phyloP scores from a whole-genome alignment of 2,113 vertebrate genomes.

The Oryzias javanicus region DNA sequence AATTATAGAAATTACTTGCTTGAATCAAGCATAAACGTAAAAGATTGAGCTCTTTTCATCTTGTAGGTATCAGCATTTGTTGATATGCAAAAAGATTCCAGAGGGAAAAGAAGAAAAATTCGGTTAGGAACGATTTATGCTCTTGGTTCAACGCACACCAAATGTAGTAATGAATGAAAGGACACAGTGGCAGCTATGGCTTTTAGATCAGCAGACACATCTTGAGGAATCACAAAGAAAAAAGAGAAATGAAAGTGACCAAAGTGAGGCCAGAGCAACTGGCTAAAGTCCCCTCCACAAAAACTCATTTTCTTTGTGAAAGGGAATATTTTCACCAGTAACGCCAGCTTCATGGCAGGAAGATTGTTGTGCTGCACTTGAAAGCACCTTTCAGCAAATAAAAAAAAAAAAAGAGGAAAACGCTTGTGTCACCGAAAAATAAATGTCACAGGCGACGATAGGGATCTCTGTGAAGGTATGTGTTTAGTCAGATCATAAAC shows the following conservation, averaged over 20 bases:
- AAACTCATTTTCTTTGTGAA: constrained; percentile 31
- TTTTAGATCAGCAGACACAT: constrained; percentile 13
- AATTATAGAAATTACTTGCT: too few species aligned
- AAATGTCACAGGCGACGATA: constrained; percentile 35
- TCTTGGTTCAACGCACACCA: too few species aligned
- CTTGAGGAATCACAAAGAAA: constrained; percentile 17
- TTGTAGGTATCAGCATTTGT: too few species aligned
- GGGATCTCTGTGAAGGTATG: constrained; percentile 32
- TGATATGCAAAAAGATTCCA: too few species aligned
- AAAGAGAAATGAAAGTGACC: constrained; percentile 20
- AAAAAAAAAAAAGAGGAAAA: constrained; percentile 8
- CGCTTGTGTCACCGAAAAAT: constrained; percentile 37
- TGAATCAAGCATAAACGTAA: too few species aligned
- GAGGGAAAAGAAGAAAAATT: too few species aligned
- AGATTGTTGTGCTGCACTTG: constrained; percentile 54
- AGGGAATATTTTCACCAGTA: constrained; percentile 37
- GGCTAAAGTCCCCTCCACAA: constrained; percentile 29
- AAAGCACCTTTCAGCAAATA: constrained; percentile 51
- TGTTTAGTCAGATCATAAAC: constrained; percentile 45
- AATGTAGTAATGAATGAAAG: constrained; percentile 17
- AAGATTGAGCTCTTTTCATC: too few species aligned
- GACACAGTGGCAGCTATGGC: constrained; percentile 1
- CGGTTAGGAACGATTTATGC: not conserved
- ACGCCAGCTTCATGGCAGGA: constrained; percentile 53
- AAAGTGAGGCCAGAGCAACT: constrained; percentile 39